Base-by-base conservation (phyloP, 2,113 vertebrate genomes). In the Poecilia latipinna region DNA sequence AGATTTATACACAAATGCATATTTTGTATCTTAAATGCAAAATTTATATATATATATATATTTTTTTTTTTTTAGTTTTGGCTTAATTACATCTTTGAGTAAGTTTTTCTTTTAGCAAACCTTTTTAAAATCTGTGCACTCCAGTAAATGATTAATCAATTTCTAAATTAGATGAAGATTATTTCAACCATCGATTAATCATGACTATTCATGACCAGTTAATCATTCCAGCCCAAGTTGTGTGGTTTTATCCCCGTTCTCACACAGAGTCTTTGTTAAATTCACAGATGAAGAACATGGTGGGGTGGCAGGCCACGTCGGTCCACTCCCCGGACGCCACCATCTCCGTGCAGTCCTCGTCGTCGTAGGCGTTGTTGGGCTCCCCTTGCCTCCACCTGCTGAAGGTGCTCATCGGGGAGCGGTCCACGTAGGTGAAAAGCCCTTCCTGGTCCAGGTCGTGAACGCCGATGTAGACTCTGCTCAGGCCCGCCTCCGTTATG, bases 281-380 rank as follows among this genome's bases (percentile, higher is more conserved):
- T 89, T 99, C 98, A 29, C 98, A 99, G 65, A 99, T 93, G 82
- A 99, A 99, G 90, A 95, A 97, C 98, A 99, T 98, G 82, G 97
- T 97, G 10, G 95, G 94, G 42, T 96, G 93, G 77, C 98, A 99
- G 0, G 96, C 95, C n/a, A 98, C 98, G 12, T 99, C 98, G 2
- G 97, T 98, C 98, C 98, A 99, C 68, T 97, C 97, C 1, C 98
- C 98, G 0, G 97, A 95, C 0, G 96, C 94, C 83, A 96, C 94
- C 95, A 99, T 96, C 90, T 99, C 98, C 31, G 94, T 96, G 44
- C 98, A 99, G 94, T 99, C 97, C 91, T 99, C 98, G 32, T 97
- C 96, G 0, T 97, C 97, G 0, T 97, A 96, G 2, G 97, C 97
- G 0, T 99, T 96, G 91, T 98, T 99, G 73, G 98, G 98, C 80